These are phyloP conservation scores for Notospermus geniculatus DNA, from an alignment of 1,140 invertebrate species.

Conservation along the genomic window DNA sequence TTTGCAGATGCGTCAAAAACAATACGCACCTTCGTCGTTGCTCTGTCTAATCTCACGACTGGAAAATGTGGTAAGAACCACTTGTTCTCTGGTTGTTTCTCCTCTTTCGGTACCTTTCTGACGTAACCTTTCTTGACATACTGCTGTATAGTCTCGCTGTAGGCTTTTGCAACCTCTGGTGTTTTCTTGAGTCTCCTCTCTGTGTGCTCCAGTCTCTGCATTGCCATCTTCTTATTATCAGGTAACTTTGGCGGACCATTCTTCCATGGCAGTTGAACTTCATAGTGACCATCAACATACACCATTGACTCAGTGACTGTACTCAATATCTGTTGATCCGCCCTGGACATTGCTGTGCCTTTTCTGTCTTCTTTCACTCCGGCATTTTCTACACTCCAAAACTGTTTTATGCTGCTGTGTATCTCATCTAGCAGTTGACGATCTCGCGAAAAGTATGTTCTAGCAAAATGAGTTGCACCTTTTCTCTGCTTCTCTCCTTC, in stretches of 20 bases:
- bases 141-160: constrained; percentile 18
- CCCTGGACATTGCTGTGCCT: neutral
- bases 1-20: constrained; percentile 28
- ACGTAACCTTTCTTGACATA: constrained; percentile 26
- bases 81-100: neutral
- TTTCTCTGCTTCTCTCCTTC: too few species aligned
- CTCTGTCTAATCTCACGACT: constrained; percentile 14
- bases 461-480: neutral
- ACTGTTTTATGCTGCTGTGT: neutral
- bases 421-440: neutral
- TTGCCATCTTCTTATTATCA: constrained; percentile 23
- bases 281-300: constrained; percentile 11
- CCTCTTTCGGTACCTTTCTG: constrained; percentile 6
- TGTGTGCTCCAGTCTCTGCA: constrained; percentile 13
- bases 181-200: constrained; percentile 18
- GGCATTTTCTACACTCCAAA: constrained; percentile 6
- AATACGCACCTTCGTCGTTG: constrained; percentile 24
- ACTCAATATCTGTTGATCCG: constrained; percentile 3
- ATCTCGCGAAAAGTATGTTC: neutral
- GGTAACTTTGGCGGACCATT: constrained; percentile 11
- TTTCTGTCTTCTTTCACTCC: too few species aligned
- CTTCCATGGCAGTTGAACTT: constrained; percentile 24
- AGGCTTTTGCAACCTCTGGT: constrained; percentile 7
- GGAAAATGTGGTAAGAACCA: constrained; percentile 28
- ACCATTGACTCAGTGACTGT: constrained; percentile 3